Evolutionary conservation across 2,888 invertebrate genomes (phyloP).

Genomic region (Campoplex nolae): DNA sequence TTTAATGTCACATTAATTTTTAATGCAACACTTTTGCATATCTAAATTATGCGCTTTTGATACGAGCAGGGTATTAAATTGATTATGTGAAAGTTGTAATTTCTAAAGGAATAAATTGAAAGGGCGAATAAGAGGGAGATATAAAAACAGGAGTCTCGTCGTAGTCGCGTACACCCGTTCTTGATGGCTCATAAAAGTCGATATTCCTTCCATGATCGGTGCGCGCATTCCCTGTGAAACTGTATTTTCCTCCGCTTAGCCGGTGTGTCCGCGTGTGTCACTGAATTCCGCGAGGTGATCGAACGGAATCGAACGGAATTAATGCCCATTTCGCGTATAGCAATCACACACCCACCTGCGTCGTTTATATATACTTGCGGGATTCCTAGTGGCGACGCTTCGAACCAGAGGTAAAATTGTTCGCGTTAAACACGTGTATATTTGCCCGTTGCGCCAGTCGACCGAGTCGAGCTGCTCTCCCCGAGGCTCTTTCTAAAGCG

Average conservation of each 20-base stretch:
- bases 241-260: conserved; percentile 57
- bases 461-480: conserved; percentile 61
- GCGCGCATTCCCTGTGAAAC: conserved; percentile 52
- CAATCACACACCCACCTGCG: conserved; percentile 66
- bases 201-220: conserved; percentile 46
- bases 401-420: conserved; percentile 54
- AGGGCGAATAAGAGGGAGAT: background rate
- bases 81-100: conserved; percentile 43
- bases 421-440: conserved; percentile 55
- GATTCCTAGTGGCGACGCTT: conserved; percentile 46
- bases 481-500: conserved; percentile 33
- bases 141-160: conserved; percentile 7
- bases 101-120: background rate
- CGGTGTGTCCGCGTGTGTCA: conserved; percentile 25
- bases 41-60: conserved; percentile 4
- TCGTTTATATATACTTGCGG: conserved; percentile 31
- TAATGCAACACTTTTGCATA: background rate
- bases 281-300: conserved; percentile 69
- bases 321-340: conserved; percentile 70
- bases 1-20: background rate
- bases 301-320: conserved; percentile 72
- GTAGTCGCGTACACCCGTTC: conserved; percentile 26
- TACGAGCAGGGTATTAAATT: conserved; percentile 22
- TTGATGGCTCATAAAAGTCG: conserved; percentile 47
- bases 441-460: conserved; percentile 66